These are phyloP conservation scores for Nycticorax nycticorax DNA, from an alignment of 2,113 vertebrate species.

Conservation along the genomic window DNA sequence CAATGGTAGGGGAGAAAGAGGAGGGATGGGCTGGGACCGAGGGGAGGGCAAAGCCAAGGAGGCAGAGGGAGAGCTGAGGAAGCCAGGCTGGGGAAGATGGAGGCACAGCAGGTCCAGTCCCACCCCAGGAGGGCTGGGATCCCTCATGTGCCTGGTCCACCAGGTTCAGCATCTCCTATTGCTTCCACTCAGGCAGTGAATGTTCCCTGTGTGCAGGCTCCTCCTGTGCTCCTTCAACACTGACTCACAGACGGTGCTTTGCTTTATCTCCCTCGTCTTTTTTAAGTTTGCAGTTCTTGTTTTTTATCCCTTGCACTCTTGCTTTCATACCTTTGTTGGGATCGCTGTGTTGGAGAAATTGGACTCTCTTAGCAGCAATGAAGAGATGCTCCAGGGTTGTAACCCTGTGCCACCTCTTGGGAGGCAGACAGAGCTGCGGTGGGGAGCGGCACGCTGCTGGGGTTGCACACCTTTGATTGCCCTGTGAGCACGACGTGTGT, in stretches of 20 bases:
- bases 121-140: neutral
- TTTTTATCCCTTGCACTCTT: neutral
- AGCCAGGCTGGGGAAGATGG: neutral
- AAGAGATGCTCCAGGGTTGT: neutral
- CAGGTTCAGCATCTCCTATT: neutral
- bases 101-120: neutral
- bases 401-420: accelerated
- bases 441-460: accelerated
- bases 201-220: neutral
- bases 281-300: neutral
- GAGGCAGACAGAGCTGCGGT: neutral
- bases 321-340: neutral
- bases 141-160: neutral
- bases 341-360: neutral
- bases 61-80: neutral
- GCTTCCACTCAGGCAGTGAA: neutral
- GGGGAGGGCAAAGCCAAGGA: neutral
- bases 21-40: neutral
- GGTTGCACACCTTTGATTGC: neutral
- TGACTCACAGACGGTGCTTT: neutral
- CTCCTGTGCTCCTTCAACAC: neutral
- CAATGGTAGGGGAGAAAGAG: slow-evolving; percentile 22
- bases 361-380: neutral
- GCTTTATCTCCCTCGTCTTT: neutral
- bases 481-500: accelerated